Percentiles rank a stretch among this genome's conserved stretches.
Conservation (phyloP, 2,888 invertebrate species). For the Steinernema carpocapsae region DNA sequence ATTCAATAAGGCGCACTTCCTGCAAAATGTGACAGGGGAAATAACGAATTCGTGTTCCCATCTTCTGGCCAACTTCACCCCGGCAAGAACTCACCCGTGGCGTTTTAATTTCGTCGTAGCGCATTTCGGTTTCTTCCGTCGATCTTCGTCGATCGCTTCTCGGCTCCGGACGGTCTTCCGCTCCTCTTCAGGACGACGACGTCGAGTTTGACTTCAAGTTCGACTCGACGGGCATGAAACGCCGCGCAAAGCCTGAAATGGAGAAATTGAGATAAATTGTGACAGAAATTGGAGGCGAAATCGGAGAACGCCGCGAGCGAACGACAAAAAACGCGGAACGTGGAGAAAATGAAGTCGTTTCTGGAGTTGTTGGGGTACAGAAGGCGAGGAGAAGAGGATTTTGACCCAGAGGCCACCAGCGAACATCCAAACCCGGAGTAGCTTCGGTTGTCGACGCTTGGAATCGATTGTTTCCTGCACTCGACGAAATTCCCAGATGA, state of each 20-base stretch:
- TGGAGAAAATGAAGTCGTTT: neutral
- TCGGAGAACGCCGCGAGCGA: neutral
- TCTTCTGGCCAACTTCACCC: too few species aligned
- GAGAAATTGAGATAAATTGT: neutral
- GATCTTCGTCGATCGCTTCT: neutral
- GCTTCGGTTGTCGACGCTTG: conserved; percentile 1
- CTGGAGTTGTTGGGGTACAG: neutral
- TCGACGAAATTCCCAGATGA: conserved; percentile 11
- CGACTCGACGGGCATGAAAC: conserved; percentile 14
- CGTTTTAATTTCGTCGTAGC: conserved; percentile 29
- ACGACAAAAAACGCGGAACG: neutral
- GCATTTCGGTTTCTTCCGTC: conserved; percentile 8
- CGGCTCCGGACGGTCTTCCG: too few species aligned
- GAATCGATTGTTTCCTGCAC: conserved; percentile 20
- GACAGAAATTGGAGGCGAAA: neutral
- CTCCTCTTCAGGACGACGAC: conserved; percentile 1
- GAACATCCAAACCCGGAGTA: neutral
- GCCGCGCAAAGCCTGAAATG: conserved; percentile 26
- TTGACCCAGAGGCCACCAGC: neutral
- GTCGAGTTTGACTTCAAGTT: conserved; percentile 7
- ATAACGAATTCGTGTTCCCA: too few species aligned
- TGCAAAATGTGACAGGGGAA: too few species aligned
- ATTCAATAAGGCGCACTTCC: too few species aligned
- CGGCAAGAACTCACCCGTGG: conserved; percentile 27
- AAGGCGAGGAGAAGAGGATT: neutral